These are phyloP conservation scores for Oreochromis spilurus DNA, from an alignment of 2,113 vertebrate genomes.

Conservation along the genomic window DNA sequence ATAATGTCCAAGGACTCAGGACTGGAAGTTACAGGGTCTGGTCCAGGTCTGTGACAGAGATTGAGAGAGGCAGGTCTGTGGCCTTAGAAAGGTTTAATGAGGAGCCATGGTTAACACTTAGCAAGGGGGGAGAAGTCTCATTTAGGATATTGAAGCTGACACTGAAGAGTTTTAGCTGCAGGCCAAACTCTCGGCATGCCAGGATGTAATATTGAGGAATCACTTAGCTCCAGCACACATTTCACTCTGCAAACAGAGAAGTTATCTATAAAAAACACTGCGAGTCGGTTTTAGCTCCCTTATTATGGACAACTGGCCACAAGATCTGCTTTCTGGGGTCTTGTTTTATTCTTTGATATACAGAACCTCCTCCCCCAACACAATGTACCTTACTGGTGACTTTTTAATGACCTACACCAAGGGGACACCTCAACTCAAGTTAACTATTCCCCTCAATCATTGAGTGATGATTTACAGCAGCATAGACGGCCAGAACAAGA, in stretches of 20 bases:
- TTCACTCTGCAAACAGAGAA: not conserved
- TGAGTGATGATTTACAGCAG: not conserved
- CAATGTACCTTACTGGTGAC: not conserved
- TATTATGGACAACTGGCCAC: not conserved
- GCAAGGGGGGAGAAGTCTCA: not conserved
- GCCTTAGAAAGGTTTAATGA: not conserved
- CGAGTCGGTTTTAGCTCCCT: not conserved
- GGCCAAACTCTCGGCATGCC: not conserved
- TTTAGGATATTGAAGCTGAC: slow-evolving; percentile 17
- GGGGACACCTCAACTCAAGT: not conserved
- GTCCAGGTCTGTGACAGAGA: not conserved
- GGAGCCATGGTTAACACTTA: not conserved
- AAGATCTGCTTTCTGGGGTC: not conserved
- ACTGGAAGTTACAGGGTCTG: not conserved
- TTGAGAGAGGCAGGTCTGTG: not conserved
- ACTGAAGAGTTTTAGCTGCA: not conserved
- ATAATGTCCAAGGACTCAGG: not conserved
- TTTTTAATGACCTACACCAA: not conserved
- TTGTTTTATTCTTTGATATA: not conserved
- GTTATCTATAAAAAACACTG: not conserved
- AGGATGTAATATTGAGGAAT: not conserved
- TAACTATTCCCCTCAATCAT: not conserved
- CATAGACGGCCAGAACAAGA: not conserved
- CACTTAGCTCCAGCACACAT: not conserved
- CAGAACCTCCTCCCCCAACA: not conserved